Conservation (phyloP, 2,113 vertebrate species). For the Scartelaos histophorus region DNA sequence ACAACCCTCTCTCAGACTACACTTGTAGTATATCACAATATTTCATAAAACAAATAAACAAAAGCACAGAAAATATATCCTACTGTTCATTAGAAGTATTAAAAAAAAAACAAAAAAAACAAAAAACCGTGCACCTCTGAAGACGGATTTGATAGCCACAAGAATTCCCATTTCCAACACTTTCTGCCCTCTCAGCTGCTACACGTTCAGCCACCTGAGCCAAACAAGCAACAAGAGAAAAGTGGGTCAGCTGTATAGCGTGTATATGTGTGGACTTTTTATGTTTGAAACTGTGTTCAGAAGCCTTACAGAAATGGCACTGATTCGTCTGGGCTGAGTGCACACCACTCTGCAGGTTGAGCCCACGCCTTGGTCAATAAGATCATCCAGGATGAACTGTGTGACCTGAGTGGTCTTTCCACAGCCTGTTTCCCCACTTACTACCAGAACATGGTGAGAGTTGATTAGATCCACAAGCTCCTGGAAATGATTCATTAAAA, state of each 20-base stretch:
- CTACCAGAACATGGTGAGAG: slow-evolving; percentile 84
- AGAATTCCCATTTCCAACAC: slow-evolving; percentile 87
- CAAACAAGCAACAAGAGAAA: slow-evolving; percentile 10
- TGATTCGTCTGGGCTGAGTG: slow-evolving; percentile 94
- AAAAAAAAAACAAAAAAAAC: neutral
- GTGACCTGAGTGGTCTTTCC: slow-evolving; percentile 98
- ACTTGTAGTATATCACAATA: neutral
- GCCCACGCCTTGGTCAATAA: slow-evolving; percentile 84
- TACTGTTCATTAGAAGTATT: neutral
- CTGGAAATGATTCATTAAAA: slow-evolving; percentile 64
- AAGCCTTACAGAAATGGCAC: slow-evolving; percentile 90
- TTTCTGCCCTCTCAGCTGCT: slow-evolving; percentile 89
- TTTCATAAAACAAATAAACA: neutral
- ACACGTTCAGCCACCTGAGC: slow-evolving; percentile 94
- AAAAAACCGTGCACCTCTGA: slow-evolving; percentile 82
- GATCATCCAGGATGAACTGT: slow-evolving; percentile 93
- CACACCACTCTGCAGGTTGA: slow-evolving; percentile 91
- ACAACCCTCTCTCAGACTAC: neutral
- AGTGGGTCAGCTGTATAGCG: neutral
- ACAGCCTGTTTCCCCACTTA: slow-evolving; percentile 97
- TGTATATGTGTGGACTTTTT: neutral
- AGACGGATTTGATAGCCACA: slow-evolving; percentile 97
- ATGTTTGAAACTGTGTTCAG: slow-evolving; percentile 16
- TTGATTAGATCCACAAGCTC: slow-evolving; percentile 86
- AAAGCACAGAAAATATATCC: too few species aligned